Conservation (phyloP, 2,113 vertebrate genomes). For the Pygoscelis antarcticus region DNA sequence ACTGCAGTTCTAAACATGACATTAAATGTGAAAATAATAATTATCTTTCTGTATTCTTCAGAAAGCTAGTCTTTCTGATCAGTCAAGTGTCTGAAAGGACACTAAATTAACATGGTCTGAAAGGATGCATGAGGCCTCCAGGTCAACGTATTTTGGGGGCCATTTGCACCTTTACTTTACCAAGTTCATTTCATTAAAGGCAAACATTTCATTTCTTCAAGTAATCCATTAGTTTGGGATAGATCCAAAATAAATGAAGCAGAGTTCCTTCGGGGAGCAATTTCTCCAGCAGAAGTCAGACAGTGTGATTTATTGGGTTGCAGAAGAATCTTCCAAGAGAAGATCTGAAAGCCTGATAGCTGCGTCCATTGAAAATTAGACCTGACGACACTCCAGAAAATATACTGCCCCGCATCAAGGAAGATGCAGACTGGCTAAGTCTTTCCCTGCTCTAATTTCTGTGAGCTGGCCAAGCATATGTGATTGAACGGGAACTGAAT, state of each 20-base stretch:
- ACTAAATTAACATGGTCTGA: background rate
- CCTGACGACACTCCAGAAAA: background rate
- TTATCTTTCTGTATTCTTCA: background rate
- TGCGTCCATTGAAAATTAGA: background rate
- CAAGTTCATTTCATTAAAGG: background rate
- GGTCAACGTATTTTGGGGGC: background rate
- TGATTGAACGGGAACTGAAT: background rate
- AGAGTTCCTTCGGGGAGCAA: background rate
- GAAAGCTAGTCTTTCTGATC: background rate
- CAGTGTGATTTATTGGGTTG: background rate
- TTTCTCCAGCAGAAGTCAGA: constrained; percentile 31
- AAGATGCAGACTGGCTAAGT: background rate
- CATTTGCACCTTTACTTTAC: background rate
- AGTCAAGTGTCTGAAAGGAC: background rate
- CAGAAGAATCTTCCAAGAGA: background rate
- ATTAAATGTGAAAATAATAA: background rate
- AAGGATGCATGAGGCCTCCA: background rate
- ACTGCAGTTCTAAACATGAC: background rate
- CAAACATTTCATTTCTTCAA: background rate
- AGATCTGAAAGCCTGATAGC: background rate
- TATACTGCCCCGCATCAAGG: background rate
- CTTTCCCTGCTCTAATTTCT: constrained; percentile 9
- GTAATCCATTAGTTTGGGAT: constrained; percentile 10
- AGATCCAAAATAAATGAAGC: constrained; percentile 41
- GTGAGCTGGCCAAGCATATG: background rate